Percentiles rank a stretch among this genome's conserved stretches.
These are phyloP conservation scores for Bombycilla garrulus DNA, from an alignment of 2,113 vertebrate genomes.

Conservation along the genomic window DNA sequence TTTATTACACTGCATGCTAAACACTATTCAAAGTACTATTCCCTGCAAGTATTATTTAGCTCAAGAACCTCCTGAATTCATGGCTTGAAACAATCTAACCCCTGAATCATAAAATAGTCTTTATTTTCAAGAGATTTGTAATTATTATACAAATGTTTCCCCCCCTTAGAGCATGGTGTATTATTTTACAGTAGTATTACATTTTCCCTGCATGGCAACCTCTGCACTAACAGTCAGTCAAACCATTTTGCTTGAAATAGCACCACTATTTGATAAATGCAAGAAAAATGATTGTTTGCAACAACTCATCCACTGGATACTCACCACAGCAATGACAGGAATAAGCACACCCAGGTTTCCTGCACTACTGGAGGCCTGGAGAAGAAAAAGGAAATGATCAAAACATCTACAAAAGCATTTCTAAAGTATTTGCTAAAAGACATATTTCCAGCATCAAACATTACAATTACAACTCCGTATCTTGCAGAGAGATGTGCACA, in stretches of 20 bases:
- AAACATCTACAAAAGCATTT: neutral
- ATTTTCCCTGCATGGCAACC: neutral
- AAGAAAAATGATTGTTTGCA: neutral
- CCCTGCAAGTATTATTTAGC: neutral
- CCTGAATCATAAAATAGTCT: neutral
- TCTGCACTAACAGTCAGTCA: neutral
- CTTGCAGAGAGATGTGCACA: neutral
- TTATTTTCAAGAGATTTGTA: neutral
- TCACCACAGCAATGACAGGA: slow-evolving; percentile 97
- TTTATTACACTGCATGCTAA: neutral
- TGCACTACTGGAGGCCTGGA: slow-evolving; percentile 92
- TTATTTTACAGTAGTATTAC: neutral
- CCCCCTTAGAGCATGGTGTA: neutral
- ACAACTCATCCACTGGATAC: slow-evolving; percentile 22
- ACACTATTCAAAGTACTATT: neutral
- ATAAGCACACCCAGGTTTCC: slow-evolving; percentile 96
- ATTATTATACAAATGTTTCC: neutral
- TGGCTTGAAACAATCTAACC: neutral
- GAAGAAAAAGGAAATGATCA: neutral
- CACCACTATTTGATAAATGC: neutral
- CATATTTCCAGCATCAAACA: neutral
- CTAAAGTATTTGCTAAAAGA: neutral
- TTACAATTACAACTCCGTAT: neutral
- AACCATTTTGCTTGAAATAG: neutral
- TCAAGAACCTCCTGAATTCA: neutral